Conservation (phyloP, 1,140 invertebrate genomes). For the Andricus grossulariae region DNA sequence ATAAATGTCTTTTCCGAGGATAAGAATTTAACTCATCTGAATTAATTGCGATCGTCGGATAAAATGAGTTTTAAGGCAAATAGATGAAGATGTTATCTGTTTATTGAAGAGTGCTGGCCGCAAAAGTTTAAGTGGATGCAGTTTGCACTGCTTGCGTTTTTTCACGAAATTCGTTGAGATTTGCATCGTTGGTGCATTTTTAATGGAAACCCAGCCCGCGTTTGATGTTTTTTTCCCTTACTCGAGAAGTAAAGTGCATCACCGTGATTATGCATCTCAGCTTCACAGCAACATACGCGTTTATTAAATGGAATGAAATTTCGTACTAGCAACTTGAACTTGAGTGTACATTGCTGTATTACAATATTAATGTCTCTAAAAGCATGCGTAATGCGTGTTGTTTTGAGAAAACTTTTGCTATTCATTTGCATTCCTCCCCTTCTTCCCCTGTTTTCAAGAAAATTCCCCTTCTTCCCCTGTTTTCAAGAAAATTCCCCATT, state of each 20-base stretch:
- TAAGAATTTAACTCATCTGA: conserved; percentile 5
- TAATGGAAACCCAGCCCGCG: conserved; percentile 44
- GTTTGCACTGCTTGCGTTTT: conserved; percentile 53
- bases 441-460: too few species aligned
- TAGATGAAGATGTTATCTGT: conserved; percentile 46
- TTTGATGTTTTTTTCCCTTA: conserved; percentile 36
- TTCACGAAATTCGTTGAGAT: conserved; percentile 47
- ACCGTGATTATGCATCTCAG: conserved; percentile 41
- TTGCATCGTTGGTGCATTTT: conserved; percentile 53
- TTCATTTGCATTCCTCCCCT: too few species aligned
- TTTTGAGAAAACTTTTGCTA: too few species aligned
- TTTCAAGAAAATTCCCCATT: too few species aligned
- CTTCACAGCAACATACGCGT: background rate
- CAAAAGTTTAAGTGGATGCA: conserved; percentile 47
- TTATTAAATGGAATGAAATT: conserved; percentile 9
- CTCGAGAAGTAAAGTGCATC: conserved; percentile 48
- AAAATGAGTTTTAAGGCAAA: conserved; percentile 49
- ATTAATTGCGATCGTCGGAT: background rate
- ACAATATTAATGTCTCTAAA: background rate
- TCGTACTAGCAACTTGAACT: conserved; percentile 2
- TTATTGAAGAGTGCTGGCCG: conserved; percentile 43
- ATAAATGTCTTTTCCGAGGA: background rate
- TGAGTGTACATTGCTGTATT: background rate
- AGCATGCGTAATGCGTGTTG: too few species aligned
- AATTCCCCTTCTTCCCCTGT: too few species aligned